Evolutionary conservation across 2,888 invertebrate genomes (phyloP).

Genomic region (Axea sp.): DNA sequence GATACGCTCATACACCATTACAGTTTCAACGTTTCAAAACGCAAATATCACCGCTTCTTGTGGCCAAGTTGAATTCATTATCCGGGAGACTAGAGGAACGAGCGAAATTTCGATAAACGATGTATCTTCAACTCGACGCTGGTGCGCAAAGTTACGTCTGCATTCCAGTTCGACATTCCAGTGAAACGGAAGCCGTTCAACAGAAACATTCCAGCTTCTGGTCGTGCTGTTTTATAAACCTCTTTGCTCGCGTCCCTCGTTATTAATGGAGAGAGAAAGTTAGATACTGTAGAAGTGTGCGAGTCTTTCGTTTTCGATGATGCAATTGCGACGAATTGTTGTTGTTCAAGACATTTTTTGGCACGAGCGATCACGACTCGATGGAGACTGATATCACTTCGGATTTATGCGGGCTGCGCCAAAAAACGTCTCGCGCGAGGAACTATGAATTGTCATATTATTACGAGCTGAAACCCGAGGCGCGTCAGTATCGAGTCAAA

Average conservation of each 20-base stretch:
- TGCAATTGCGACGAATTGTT: not conserved
- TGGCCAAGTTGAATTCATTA: conserved; percentile 15
- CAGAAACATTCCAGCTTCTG: conserved; percentile 33
- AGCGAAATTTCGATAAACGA: not conserved
- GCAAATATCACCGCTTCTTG: conserved; percentile 11
- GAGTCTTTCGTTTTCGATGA: not conserved
- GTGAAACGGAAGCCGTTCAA: conserved; percentile 1
- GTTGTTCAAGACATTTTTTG: conserved; percentile 5
- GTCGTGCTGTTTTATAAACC: conserved; percentile 23
- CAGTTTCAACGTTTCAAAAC: conserved; percentile 40
- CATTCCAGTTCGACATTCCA: conserved; percentile 36
- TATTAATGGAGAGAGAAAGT: not conserved
- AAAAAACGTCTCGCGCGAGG: conserved; percentile 11
- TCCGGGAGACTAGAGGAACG: not conserved
- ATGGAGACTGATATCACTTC: not conserved
- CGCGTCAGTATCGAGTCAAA: conserved; percentile 36
- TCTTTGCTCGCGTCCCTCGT: conserved; percentile 41
- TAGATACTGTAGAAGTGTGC: no score
- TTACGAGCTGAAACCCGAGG: conserved; percentile 60
- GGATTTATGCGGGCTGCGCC: not conserved
- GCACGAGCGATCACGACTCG: not conserved
- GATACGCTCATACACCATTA: no score
- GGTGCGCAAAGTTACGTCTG: not conserved
- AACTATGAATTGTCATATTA: conserved; percentile 62
- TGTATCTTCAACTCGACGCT: no score